Conservation (phyloP, 1,140 invertebrate species). For the Cydia fagiglandana region DNA sequence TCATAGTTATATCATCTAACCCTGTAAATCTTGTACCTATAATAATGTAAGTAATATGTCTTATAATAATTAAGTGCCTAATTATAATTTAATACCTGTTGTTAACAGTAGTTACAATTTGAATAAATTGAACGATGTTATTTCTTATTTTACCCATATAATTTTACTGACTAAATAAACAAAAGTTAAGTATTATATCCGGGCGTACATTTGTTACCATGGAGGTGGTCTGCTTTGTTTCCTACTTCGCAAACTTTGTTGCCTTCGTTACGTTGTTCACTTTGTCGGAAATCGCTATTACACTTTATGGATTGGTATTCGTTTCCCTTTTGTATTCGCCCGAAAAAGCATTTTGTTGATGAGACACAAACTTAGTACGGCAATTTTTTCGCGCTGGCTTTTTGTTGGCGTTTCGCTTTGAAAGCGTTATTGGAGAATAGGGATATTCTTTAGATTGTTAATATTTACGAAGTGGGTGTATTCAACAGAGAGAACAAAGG, state of each 20-base stretch:
- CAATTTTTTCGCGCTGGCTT: constrained; percentile 33
- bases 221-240: constrained; percentile 57
- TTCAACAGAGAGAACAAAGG: background rate
- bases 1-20: no score
- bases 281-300: constrained; percentile 51
- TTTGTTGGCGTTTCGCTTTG: constrained; percentile 28
- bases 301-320: constrained; percentile 58
- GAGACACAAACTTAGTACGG: constrained; percentile 45
- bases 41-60: no score
- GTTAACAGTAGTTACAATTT: background rate
- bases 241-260: constrained; percentile 54
- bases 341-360: constrained; percentile 47
- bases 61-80: no score
- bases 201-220: constrained; percentile 53
- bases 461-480: constrained; percentile 2
- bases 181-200: constrained; percentile 51
- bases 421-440: constrained; percentile 27
- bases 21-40: no score
- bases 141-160: constrained; percentile 38
- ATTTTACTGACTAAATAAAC: constrained; percentile 34
- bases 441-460: constrained; percentile 30
- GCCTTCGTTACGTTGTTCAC: constrained; percentile 55
- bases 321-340: constrained; percentile 44
- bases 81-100: no score
- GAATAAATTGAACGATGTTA: constrained; percentile 27